Percentiles rank a stretch among this genome's conserved stretches.
These are phyloP conservation scores for Drosophila willistoni DNA, from an alignment of 1,140 invertebrate genomes.

Conservation along the genomic window DNA sequence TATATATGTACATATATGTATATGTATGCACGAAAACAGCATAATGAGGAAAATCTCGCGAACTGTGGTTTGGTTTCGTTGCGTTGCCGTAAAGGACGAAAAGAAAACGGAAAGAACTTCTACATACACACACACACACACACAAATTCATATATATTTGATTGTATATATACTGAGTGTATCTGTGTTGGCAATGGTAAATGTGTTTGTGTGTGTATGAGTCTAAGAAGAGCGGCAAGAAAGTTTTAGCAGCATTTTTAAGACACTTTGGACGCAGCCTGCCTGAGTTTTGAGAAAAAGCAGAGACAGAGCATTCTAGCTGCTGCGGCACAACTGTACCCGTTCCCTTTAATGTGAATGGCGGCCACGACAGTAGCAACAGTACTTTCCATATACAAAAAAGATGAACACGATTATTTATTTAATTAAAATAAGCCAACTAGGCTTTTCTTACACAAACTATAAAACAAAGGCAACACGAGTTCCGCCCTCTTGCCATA, in stretches of 20 bases:
- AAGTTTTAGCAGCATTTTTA: slow-evolving; percentile 42
- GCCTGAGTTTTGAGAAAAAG: slow-evolving; percentile 13
- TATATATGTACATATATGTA: slow-evolving; percentile 3
- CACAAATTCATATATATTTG: slow-evolving; percentile 19
- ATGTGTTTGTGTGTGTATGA: slow-evolving; percentile 5
- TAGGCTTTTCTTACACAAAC: slow-evolving; percentile 25
- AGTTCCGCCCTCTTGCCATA: not conserved
- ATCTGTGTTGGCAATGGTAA: not conserved
- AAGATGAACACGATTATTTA: slow-evolving; percentile 35
- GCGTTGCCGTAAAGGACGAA: slow-evolving; percentile 25
- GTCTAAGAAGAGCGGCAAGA: slow-evolving; percentile 31
- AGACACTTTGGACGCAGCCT: slow-evolving; percentile 20
- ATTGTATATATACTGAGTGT: not conserved
- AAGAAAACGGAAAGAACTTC: slow-evolving; percentile 30
- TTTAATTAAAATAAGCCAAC: slow-evolving; percentile 42
- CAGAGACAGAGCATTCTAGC: slow-evolving; percentile 19
- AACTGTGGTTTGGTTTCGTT: slow-evolving; percentile 33
- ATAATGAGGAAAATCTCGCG: slow-evolving; percentile 56
- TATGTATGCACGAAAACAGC: slow-evolving; percentile 18
- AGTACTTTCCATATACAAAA: slow-evolving; percentile 9
- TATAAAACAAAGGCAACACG: slow-evolving; percentile 10
- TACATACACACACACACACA: slow-evolving; percentile 23
- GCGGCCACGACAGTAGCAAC: not conserved
- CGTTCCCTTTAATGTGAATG: not conserved
- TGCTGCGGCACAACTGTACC: slow-evolving; percentile 38